Conservation (phyloP, 2,888 invertebrate genomes). For the Drosophila prostipennis region DNA sequence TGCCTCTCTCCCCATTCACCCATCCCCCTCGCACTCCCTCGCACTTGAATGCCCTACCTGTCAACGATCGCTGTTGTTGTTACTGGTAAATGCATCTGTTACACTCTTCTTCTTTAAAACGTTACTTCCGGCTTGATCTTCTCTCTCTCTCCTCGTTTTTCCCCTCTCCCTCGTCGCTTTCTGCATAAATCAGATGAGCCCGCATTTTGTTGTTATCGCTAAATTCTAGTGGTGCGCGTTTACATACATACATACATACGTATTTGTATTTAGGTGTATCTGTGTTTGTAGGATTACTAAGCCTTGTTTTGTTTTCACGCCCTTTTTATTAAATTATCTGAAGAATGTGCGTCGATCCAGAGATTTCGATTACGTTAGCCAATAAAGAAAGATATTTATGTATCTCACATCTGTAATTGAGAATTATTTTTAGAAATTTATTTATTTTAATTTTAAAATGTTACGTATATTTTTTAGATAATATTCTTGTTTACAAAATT, state of each 20-base stretch:
- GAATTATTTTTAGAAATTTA: no score
- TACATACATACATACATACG: neutral
- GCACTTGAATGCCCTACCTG: constrained; percentile 28
- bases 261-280: neutral
- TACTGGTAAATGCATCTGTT: constrained; percentile 34
- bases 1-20: neutral
- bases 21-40: neutral
- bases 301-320: constrained; percentile 29
- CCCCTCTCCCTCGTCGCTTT: constrained; percentile 23
- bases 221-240: constrained; percentile 3
- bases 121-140: constrained; percentile 36
- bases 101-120: constrained; percentile 24
- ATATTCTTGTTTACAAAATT: no score
- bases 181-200: constrained; percentile 38
- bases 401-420: no score
- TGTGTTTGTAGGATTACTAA: constrained; percentile 22
- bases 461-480: no score
- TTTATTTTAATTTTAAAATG: no score
- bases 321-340: constrained; percentile 18
- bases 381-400: neutral
- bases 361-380: constrained; percentile 6
- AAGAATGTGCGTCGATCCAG: constrained; percentile 15
- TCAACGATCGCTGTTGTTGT: constrained; percentile 23
- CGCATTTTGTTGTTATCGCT: constrained; percentile 46
- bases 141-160: constrained; percentile 1